Evolutionary conservation across 2,797 vertebrate genomes (phyloP).

Genomic region (Nyctalus aviator): DNA sequence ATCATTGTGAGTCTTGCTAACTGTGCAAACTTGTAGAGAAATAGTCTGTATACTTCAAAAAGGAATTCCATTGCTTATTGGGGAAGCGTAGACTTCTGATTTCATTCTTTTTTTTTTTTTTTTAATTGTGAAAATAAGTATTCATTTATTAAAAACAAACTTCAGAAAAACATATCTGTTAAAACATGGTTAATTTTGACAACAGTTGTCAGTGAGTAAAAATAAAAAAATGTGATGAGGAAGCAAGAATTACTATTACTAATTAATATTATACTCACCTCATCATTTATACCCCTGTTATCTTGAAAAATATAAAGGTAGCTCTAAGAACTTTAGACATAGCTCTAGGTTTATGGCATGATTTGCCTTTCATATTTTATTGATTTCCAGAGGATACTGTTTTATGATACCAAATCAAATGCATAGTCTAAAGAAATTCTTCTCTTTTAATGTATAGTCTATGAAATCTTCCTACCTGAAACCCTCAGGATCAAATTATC

Average conservation of each 20-base stretch:
- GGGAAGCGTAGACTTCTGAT: slow-evolving; percentile 1
- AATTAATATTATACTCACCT: neutral
- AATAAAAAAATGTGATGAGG: slow-evolving; percentile 34
- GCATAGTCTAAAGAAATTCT: slow-evolving; percentile 15
- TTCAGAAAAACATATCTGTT: slow-evolving; percentile 47
- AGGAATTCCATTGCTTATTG: neutral
- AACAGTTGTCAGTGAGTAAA: slow-evolving; percentile 57
- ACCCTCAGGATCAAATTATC: neutral
- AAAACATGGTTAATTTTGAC: slow-evolving; percentile 68
- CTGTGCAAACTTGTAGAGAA: neutral
- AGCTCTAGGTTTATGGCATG: neutral
- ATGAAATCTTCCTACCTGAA: neutral
- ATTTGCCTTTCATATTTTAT: slow-evolving; percentile 55
- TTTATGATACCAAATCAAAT: slow-evolving; percentile 48
- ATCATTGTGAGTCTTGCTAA: neutral
- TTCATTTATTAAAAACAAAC: slow-evolving; percentile 68
- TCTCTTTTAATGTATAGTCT: slow-evolving; percentile 12
- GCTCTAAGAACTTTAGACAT: neutral
- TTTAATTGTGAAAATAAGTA: slow-evolving; percentile 51
- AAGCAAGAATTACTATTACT: slow-evolving; percentile 60
- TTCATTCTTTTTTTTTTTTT: neutral
- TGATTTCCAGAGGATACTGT: slow-evolving; percentile 44
- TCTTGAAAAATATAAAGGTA: slow-evolving; percentile 53
- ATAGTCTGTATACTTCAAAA: neutral
- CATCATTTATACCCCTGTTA: slow-evolving; percentile 20